phyloP scores from a whole-genome alignment of 2,797 vertebrate species.

The Meriones psammophilus region DNA sequence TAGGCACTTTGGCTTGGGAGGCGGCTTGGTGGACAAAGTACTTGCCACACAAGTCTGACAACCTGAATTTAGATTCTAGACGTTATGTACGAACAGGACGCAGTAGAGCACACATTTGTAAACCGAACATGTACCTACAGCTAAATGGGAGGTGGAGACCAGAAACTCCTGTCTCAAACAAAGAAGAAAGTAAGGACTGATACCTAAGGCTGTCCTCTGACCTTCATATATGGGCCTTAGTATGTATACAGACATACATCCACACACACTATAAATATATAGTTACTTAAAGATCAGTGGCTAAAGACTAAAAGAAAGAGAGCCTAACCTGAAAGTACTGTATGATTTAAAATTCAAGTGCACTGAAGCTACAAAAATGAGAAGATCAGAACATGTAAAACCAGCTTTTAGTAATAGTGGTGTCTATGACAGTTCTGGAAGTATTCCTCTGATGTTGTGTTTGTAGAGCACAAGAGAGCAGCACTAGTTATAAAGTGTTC shows the following conservation, averaged over 20 bases:
- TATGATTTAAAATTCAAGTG: constrained; percentile 71
- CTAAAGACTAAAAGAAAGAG: constrained; percentile 58
- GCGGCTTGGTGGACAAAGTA: not conserved
- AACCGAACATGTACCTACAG: not conserved
- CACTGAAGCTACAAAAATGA: constrained; percentile 22
- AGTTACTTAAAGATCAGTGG: constrained; percentile 48
- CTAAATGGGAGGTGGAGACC: not conserved
- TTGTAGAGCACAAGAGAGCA: constrained; percentile 17
- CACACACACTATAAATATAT: not conserved
- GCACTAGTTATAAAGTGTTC: not conserved
- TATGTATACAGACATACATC: not conserved
- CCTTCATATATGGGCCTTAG: not conserved
- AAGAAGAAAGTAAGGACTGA: not conserved
- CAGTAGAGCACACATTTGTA: not conserved
- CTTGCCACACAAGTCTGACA: not conserved
- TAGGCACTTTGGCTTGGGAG: not conserved
- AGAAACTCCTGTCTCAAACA: not conserved
- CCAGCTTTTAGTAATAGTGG: constrained; percentile 53
- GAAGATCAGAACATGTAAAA: constrained; percentile 43
- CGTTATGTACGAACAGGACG: too few relatives aligned
- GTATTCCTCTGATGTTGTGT: constrained; percentile 43
- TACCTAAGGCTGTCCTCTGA: not conserved
- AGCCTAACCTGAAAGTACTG: constrained; percentile 14
- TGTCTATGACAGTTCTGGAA: constrained; percentile 10
- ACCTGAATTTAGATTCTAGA: not conserved